Base-by-base conservation (phyloP, 2,113 vertebrate species). In the Tamias sibiricus region DNA sequence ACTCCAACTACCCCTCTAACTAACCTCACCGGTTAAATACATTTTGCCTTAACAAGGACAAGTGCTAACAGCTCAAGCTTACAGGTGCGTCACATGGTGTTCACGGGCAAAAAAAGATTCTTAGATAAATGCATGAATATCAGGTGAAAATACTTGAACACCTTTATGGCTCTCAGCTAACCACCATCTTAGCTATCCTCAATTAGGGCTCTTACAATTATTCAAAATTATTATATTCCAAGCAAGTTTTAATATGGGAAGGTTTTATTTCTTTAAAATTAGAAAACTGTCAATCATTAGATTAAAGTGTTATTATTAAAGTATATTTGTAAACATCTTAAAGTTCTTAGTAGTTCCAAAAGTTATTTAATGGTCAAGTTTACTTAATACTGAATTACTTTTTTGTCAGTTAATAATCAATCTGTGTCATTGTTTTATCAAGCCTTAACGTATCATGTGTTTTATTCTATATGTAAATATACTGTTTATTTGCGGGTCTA, bases 281-380 rank as follows among this genome's bases (percentile, higher is more conserved):
- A 88, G 87, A 95, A 81, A 87, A 66, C 80, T 40, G 22, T 42
- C 57, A 5, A 68, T 37, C 11, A 79, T 26, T 49, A 95, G 86
- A 85, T 94, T 97, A 87, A 4, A 87, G n/a, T 95, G 90, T 95
- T 93, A 98, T 95, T 95, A 97, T 85, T 47, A 59, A 95, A 77
- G 76, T 44, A 91, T 35, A 30, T 54, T 90, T 88, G n/a, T 82
- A 95, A 64, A 91, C 94, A 85, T 69, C 16, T 81, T 94, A 82
- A 69, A 93, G 2, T 42, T 24, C 95, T 97, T 96, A 77, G 10
- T 9, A 28, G 42, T 94, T 95, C 91, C 54, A 76, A 72, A 97
- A 93, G 12, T 64, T 30, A 96, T 91, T 86, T 95, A 14, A 72
- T 97, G 95, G 91, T 90, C 79, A 97, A 88, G 8, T 93, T 90